phyloP scores from a whole-genome alignment of 2,113 vertebrate genomes.

The Rhipidura dahli region DNA sequence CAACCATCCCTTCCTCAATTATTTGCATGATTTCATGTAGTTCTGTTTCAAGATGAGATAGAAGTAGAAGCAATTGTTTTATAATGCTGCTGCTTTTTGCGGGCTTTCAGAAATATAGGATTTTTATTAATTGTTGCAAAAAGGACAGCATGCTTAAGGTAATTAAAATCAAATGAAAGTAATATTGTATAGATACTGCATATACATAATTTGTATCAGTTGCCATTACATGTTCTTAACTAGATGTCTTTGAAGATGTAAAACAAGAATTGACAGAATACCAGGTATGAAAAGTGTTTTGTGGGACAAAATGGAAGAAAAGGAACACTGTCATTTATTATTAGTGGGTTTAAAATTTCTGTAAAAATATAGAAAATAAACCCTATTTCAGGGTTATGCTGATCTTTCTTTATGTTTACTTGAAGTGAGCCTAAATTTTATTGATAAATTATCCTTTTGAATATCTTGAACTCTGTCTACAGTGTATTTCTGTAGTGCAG shows the following conservation, averaged over 20 bases:
- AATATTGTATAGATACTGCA: background rate
- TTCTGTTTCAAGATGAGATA: background rate
- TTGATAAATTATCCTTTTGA: conserved; percentile 5
- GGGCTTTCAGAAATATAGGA: background rate
- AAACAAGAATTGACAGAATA: background rate
- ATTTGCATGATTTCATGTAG: background rate
- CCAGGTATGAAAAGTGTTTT: background rate
- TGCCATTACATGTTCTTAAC: background rate
- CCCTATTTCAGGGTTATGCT: background rate
- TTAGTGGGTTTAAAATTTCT: background rate
- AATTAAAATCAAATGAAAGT: background rate
- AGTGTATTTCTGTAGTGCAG: background rate
- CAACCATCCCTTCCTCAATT: background rate
- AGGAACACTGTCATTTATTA: background rate
- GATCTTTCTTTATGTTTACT: background rate
- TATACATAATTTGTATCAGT: background rate
- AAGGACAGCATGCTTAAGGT: background rate
- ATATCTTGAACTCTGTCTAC: background rate
- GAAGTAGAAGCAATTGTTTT: background rate
- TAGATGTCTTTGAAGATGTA: background rate
- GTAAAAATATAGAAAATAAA: background rate
- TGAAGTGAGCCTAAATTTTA: background rate
- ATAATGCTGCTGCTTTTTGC: background rate
- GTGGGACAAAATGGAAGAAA: background rate
- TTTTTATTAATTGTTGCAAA: background rate